Evolutionary conservation across 2,113 vertebrate genomes (phyloP), one percentile per base, ranked within the genome.

Genomic region (Prionailurus viverrinus): DNA sequence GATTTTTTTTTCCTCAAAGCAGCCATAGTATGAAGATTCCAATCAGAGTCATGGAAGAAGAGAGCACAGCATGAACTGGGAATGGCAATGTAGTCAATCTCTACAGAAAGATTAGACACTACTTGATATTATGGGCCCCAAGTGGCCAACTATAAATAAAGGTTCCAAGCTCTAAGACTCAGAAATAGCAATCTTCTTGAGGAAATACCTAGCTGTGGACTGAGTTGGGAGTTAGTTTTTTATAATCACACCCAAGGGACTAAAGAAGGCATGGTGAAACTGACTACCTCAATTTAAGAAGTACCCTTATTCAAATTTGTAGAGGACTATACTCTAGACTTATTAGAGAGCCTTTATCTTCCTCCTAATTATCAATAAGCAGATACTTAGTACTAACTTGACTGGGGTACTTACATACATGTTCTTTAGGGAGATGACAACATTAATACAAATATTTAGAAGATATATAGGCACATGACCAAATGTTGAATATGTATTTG

Each of bases 81-180:
- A 99, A 99, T 0, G 99, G 99, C 48, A 99, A 98, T 0, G 99
- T 99, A 99, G 84, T 99, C 99, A 0, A 99, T 99, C 95, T 99
- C 99, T 98, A 88, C 31, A 80, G 36, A 45, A 88, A 69, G 16
- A 80, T 71, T 45, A 88, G 31, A 80, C 5, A 48, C 31, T 80
- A 15, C 11, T 61, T 69, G 36, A 69, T 41, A 41, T 61, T 58
- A 88, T n/a, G 23, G 65, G 29, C 55, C 15, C 39, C 39, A 71
- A 39, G 9, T 10, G 8, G 27, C n/a, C 80, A 85, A 73, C 27
- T 18, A 86, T 65, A 39, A 85, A 94, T 31, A 91, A 80, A 86
- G 29, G 61, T 41, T 84, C 45, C n/a, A 89, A 74, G 33, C 4
- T 89, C 41, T 89, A n/a, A 89, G 76, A 94, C 16, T 94, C 65